Base-by-base conservation (phyloP, 1,140 invertebrate genomes). In the Drosophila ercepeae region DNA sequence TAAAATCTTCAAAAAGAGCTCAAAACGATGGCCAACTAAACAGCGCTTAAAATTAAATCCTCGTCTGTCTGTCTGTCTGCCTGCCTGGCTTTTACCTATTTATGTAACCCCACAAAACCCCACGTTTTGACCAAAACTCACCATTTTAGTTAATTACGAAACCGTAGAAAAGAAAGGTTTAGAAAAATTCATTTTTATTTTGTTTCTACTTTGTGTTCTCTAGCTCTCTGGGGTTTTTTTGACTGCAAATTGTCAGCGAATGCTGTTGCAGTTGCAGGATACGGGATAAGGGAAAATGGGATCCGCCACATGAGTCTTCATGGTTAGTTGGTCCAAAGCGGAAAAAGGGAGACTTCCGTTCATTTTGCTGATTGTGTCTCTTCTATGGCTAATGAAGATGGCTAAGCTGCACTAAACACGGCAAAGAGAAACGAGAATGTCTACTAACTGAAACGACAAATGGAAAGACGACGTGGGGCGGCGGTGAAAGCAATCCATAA, bases 131-230 rank as follows among this genome's bases (percentile, higher is more conserved):
- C 57, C 78, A 45, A 61, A 36, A 69, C 54, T 61, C 59, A 74
- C 21, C 60, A 78, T 84, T 83, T 83, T 75, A 84, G 79, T 84
- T 83, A 83, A 83, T 83, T 78, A 83, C 70, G 57, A 84, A 79
- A 53, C 52, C 48, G 63, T 73, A 27, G 23, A 59, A 29, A 60
- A 50, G 60, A 55, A 44, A 34, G 45, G n/a, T 51, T 51, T 51
- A 18, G 32, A 23, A 34, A 16, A 29, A 23, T 27, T 41, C 9
- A 13, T 8, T 14, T 21, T 63, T 42, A 49, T 51, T 6, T 9
- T 6, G 4, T 29, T 27, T 13, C 13, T 39, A 39, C 39, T 32
- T 59, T 34, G 27, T 61, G 34, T n/a, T n/a, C 14, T 34, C 16
- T 6, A n/a, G 1, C n/a, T 23, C 9, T 42, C 7, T 1, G 1